Evolutionary conservation across 2,888 invertebrate species (phyloP), one percentile per base, ranked within the genome.

Genomic region (Gisinianus flammeolus): DNA sequence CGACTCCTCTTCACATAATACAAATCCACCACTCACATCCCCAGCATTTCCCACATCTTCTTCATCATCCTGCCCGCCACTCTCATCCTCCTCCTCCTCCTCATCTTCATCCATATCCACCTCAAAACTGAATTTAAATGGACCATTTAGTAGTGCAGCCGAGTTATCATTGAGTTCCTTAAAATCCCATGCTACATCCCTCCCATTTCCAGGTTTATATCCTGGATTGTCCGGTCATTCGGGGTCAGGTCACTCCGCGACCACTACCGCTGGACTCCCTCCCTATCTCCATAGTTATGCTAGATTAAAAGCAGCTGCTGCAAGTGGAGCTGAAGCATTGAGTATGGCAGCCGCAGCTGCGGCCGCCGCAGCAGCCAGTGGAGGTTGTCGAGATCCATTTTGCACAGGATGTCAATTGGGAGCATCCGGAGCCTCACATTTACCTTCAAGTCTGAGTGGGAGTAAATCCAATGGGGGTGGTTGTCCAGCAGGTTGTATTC

Each of bases 401-500:
- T 97, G 96, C 87, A 94, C 94, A 0, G 95, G 95, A 75, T 96
- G 96, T 87, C 94, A 94, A 83, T 89, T 95, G 80, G 94, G 93
- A 80, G 78, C 64, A 10, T 71, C 69, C 24, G 78, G 69, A 10
- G 74, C 69, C 24, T 44, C 72, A 35, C 77, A 78, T n/a, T 56
- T 79, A 64, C 77, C 76, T 24, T 87, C 86, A 90, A 5, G 90
- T 90, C 8, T 89, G 90, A 54, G 12, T 54, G 77, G 35, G 44
- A 71, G 16, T 4, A 81, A 71, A 28, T 2, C 44, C 12, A 19
- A 1, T 2, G 58, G 4, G 3, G 24, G 24, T 19, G 85, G 87
- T 5, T 96, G 95, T 86, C 94, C 94, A 0, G 93, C 94, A 1
- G 95, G 95, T 0, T 96, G 96, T 86, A 90, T 93, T 16, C 95